Percentiles rank a stretch among this genome's conserved stretches.
These are phyloP conservation scores for Ommatoiulus sabulosus DNA, from an alignment of 2,888 invertebrate species.

Conservation along the genomic window DNA sequence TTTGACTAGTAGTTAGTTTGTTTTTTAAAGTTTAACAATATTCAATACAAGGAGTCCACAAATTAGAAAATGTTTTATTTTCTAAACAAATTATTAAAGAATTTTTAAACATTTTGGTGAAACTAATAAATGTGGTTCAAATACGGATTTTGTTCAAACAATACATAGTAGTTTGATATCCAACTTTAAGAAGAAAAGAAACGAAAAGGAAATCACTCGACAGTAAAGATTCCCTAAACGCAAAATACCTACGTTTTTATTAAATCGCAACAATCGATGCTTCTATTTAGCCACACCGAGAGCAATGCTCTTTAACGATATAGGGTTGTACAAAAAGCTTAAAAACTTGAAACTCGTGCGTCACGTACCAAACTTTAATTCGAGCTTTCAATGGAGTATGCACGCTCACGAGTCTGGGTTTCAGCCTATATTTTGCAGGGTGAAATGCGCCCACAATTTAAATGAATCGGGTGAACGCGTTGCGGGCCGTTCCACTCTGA, in stretches of 20 bases:
- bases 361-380: constrained; percentile 22
- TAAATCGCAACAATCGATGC: neutral
- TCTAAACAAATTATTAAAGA: too few species aligned
- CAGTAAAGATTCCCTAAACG: neutral
- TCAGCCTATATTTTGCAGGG: neutral
- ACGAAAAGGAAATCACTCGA: neutral
- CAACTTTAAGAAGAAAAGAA: too few species aligned
- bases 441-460: neutral
- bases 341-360: neutral
- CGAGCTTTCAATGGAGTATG: neutral
- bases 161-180: too few species aligned
- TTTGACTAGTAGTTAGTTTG: too few species aligned
- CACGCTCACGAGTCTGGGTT: neutral
- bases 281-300: neutral
- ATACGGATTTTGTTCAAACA: too few species aligned
- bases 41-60: too few species aligned
- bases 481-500: neutral
- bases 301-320: neutral
- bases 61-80: too few species aligned
- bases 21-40: too few species aligned
- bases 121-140: too few species aligned
- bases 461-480: neutral
- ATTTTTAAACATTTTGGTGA: too few species aligned
- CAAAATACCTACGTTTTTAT: neutral
- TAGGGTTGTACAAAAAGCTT: neutral